Percentiles rank a stretch among this genome's conserved stretches.
phyloP scores from a whole-genome alignment of 2,797 vertebrate species.

The Pteronotus mesoamericanus region DNA sequence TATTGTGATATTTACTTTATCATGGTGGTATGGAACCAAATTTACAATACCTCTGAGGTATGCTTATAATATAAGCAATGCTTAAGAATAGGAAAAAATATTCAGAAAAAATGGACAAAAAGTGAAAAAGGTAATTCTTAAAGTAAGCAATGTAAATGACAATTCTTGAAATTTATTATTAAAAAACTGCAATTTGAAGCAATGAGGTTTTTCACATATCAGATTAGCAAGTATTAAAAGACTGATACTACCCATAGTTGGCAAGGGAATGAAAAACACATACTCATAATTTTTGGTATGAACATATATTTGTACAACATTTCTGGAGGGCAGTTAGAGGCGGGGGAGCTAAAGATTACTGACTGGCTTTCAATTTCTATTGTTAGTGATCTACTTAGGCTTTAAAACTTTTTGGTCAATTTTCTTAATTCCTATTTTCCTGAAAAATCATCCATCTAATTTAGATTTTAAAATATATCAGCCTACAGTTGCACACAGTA shows the following conservation, averaged over 20 bases:
- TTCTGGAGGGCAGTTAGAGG: background rate
- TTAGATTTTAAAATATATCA: slow-evolving; percentile 20
- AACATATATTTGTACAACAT: background rate
- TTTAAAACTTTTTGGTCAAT: background rate
- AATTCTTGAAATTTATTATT: background rate
- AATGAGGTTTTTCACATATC: background rate
- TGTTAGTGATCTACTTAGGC: background rate
- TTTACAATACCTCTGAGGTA: background rate
- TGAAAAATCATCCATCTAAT: slow-evolving; percentile 7
- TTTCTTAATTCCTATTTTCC: background rate
- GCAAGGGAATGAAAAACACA: background rate
- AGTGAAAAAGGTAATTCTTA: background rate
- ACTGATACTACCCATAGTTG: background rate
- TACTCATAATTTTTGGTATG: background rate
- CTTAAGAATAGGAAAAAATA: background rate
- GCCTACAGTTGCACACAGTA: background rate
- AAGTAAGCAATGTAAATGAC: background rate
- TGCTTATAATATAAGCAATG: background rate
- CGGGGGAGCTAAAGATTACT: background rate
- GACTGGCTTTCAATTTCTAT: background rate
- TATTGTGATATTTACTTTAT: background rate
- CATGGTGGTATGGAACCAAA: background rate
- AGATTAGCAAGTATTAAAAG: background rate
- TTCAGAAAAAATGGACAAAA: background rate
- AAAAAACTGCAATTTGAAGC: background rate